Conservation (phyloP, 2,113 vertebrate species). For the Geothlypis trichas region DNA sequence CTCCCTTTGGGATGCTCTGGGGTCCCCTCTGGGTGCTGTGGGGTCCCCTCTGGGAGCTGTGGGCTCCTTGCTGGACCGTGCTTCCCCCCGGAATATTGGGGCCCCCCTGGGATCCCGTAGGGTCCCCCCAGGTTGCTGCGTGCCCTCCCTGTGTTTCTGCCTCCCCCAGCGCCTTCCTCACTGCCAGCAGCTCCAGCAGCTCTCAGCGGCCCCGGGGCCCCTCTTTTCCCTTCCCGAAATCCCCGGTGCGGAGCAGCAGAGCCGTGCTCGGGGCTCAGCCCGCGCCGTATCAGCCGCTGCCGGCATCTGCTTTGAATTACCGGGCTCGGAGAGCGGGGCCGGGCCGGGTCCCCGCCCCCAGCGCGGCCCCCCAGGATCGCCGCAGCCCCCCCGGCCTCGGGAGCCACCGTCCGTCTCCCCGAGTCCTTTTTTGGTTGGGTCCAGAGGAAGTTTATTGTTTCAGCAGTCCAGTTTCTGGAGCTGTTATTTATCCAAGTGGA, state of each 20-base stretch:
- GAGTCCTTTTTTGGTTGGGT: slow-evolving; percentile 60
- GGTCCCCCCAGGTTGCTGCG: neutral
- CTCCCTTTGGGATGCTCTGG: neutral
- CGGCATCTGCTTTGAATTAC: slow-evolving; percentile 67
- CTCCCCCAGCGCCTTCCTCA: fast-evolving
- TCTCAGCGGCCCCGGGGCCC: neutral
- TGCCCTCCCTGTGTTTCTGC: fast-evolving
- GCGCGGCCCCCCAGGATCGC: neutral
- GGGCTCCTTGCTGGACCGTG: neutral
- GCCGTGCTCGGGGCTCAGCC: neutral
- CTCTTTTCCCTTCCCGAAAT: neutral
- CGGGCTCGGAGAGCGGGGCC: neutral
- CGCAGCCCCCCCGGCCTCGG: neutral
- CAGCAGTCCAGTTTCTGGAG: slow-evolving; percentile 66
- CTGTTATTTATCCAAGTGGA: slow-evolving; percentile 72
- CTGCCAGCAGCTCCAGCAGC: neutral
- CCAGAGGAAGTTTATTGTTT: slow-evolving; percentile 72
- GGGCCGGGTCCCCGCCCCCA: neutral
- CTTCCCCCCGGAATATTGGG: neutral
- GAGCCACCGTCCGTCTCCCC: slow-evolving; percentile 23
- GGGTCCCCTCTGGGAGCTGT: too few species aligned
- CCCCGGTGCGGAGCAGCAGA: neutral
- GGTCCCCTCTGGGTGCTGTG: too few species aligned
- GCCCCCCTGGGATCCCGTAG: neutral
- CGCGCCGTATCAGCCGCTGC: neutral